Evolutionary conservation across 2,113 vertebrate species (phyloP), one percentile per base, ranked within the genome.

Genomic region (Struthio camelus): DNA sequence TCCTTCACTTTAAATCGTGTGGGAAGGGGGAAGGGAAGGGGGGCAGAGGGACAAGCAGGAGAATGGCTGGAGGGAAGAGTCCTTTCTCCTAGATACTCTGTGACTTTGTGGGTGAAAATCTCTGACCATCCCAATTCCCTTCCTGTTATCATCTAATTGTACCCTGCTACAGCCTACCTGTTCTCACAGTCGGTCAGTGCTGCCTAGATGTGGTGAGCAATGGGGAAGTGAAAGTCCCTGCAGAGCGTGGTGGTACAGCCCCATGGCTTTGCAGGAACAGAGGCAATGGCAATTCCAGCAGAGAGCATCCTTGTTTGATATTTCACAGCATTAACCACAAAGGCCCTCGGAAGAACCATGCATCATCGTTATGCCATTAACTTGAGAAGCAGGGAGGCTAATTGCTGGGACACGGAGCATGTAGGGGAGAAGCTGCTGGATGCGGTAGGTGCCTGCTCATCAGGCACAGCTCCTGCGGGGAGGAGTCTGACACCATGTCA

Each of bases 391-490:
- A 59, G 88, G 44, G n/a, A 82, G 25, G 32, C 17, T 65, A 25
- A 80, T 32, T 87, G 36, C 69, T 89, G 64, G 15, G n/a, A 25
- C 8, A 3, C 0, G 2, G 34, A 72, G 23, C 24, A 64, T 2
- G 0, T 10, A 2, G 7, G 9, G 38, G 24, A 84, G 53, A 72
- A 84, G 3, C 3, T 1, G 2, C 27, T 27, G 72, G 13, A 15
- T 65, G 67, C 0, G 2, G 66, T 79, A 69, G 30, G 70, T 46
- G 48, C 32, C 51, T 56, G 62, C 48, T 11, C n/a, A 54, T 36
- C 65, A 61, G n/a, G 38, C 0, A 0, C 38, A 81, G 54, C n/a
- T 92, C 15, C 51, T 88, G 34, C 19, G 0, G 3, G 40, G 32
- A 73, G 75, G 16, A 75, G 22, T 4, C 53, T 73, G 88, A 61